Base-by-base conservation (phyloP, 2,797 vertebrate species). In the Champsocephalus gunnari region DNA sequence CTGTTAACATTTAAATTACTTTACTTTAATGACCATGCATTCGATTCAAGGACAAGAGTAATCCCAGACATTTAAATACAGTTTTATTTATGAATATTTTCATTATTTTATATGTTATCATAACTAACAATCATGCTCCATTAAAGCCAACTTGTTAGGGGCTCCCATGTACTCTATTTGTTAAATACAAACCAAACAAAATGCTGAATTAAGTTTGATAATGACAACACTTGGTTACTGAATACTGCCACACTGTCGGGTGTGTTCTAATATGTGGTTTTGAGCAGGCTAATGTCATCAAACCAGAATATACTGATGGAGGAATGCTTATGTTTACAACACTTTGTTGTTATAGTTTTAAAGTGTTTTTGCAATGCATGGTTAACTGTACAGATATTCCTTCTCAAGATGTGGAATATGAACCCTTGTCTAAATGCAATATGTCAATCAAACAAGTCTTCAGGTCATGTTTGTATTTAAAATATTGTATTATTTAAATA, bases 111-210 rank as follows among this genome's bases (percentile, higher is more conserved):
- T 12, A 4, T 59, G 34, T 50, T 7, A 8, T 38, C 12, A 62
- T 53, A 17, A 28, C 4, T 53, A 17, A 16, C 17, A 49, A 3
- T 72, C 2, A 0, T 68, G 19, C 43, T 14, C 4, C 5, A 49
- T 53, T 55, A 34, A 54, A 66, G 19, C 57, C 34, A 47, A 45
- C 43, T 5, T 41, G 55, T 73, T 41, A 12, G 6, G 73, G 56
- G 43, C 61, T 59, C 9, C 24, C 4, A 14, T 71, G 28, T 63
- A 62, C 44, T 59, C 55, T 24, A 2, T 70, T 48, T 75, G 11
- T 77, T n/a, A 72, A 41, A 67, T 64, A 73, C 53, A 73, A 66
- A 66, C 24, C 58, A 56, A 53, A 55, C 34, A 69, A 76, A 12
- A 48, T 70, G 12, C 62, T 60, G 14, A 50, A 79, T 73, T 24